These are phyloP conservation scores for Dolichoris vasculosae DNA, from an alignment of 1,140 invertebrate species.

Conservation along the genomic window DNA sequence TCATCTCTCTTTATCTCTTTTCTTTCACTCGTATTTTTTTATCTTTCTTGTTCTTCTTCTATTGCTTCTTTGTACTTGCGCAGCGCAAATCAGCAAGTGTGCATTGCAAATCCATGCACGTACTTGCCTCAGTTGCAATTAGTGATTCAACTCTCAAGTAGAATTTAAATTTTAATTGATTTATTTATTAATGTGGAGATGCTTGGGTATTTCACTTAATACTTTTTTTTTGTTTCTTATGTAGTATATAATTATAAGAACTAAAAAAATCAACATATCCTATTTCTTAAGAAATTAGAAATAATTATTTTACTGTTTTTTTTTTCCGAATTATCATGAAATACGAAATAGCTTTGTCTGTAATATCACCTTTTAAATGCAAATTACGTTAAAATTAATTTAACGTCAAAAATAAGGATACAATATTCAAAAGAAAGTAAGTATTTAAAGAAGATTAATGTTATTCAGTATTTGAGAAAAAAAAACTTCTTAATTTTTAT, in stretches of 20 bases:
- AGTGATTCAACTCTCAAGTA: slow-evolving; percentile 65
- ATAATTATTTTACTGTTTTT: background rate
- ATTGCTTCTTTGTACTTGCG: slow-evolving; percentile 22
- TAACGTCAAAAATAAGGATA: too few species aligned
- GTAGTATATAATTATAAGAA: background rate
- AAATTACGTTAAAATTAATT: too few species aligned
- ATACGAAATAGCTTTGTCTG: too few species aligned
- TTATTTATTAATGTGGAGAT: slow-evolving; percentile 63
- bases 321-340: too few species aligned
- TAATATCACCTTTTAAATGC: too few species aligned
- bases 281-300: background rate
- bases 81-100: slow-evolving; percentile 55
- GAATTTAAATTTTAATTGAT: slow-evolving; percentile 73
- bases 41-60: background rate
- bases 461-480: too few species aligned
- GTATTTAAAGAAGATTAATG: too few species aligned
- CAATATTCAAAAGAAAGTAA: too few species aligned
- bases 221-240: background rate
- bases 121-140: slow-evolving; percentile 65
- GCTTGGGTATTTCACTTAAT: slow-evolving; percentile 55
- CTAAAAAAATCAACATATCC: background rate
- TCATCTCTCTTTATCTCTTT: background rate
- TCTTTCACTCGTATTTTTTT: background rate
- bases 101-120: slow-evolving; percentile 67
- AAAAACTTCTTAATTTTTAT: too few species aligned